Evolutionary conservation across 2,888 invertebrate genomes (phyloP).

Genomic region (Argyra leucocephala): DNA sequence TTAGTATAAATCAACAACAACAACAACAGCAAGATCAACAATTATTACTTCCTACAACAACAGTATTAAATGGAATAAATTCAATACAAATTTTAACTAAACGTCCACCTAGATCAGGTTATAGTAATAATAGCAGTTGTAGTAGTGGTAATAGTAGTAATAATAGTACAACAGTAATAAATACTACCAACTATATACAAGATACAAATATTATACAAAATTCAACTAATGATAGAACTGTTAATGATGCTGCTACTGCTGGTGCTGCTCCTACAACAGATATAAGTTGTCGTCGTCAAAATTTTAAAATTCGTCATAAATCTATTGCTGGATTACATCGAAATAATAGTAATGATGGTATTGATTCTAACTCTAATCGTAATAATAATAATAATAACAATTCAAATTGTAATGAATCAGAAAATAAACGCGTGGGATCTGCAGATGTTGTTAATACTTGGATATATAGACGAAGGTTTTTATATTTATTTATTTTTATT

Average conservation of each 20-base stretch:
- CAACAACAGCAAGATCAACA: background rate
- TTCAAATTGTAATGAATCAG: constrained; percentile 9
- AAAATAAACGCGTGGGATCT: constrained; percentile 16
- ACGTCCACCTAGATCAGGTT: constrained; percentile 18
- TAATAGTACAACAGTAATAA: background rate
- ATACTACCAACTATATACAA: too few species aligned
- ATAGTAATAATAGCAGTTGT: background rate
- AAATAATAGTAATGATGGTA: constrained; percentile 10
- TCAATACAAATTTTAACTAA: constrained; percentile 11
- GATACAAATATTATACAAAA: too few species aligned
- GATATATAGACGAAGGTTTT: constrained; percentile 22
- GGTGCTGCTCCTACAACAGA: background rate
- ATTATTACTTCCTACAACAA: background rate
- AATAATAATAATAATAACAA: background rate
- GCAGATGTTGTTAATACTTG: constrained; percentile 24
- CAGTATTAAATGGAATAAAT: background rate
- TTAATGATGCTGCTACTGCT: too few species aligned
- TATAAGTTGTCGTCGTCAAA: constrained; percentile 1
- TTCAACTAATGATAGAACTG: too few species aligned
- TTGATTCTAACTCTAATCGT: background rate
- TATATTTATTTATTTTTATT: constrained; percentile 1
- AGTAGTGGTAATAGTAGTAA: background rate
- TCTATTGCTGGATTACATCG: constrained; percentile 8
- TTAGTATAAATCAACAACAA: background rate
- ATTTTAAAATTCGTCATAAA: constrained; percentile 14